Evolutionary conservation across 2,113 vertebrate genomes (phyloP).

Genomic region (Eurystomus gularis): DNA sequence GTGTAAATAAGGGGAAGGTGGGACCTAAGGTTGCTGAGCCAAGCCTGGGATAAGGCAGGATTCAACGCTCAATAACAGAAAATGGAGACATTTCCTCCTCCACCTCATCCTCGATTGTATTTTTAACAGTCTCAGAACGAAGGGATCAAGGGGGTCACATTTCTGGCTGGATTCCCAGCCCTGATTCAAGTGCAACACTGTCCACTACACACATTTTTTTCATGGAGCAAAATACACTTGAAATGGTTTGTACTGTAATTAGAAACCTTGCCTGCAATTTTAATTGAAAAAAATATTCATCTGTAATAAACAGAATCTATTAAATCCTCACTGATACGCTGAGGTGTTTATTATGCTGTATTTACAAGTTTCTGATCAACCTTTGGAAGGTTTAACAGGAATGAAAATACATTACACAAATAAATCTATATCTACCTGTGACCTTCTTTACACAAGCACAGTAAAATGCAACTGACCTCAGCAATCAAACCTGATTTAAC

Average conservation of each 20-base stretch:
- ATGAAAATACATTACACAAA: not conserved
- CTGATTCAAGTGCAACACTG: not conserved
- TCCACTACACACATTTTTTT: constrained; percentile 1
- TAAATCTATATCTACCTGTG: not conserved
- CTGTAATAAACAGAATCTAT: constrained; percentile 11
- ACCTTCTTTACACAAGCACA: not conserved
- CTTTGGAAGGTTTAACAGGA: not conserved
- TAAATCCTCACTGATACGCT: not conserved
- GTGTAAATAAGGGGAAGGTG: not conserved
- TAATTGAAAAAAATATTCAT: not conserved
- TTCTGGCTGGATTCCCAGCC: constrained; percentile 44
- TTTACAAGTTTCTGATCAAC: not conserved
- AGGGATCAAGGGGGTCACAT: not conserved
- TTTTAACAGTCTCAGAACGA: not conserved
- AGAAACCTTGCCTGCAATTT: constrained; percentile 7
- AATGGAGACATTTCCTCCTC: constrained; percentile 32
- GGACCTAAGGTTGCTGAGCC: not conserved
- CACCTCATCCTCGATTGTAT: not conserved
- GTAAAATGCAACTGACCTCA: not conserved
- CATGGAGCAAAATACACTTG: not conserved
- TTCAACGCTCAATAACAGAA: not conserved
- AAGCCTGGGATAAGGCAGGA: not conserved
- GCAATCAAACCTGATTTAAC: not conserved
- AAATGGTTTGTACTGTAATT: constrained; percentile 47
- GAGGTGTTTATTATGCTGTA: not conserved